phyloP scores from a whole-genome alignment of 2,113 vertebrate genomes.

The Calonectris borealis region DNA sequence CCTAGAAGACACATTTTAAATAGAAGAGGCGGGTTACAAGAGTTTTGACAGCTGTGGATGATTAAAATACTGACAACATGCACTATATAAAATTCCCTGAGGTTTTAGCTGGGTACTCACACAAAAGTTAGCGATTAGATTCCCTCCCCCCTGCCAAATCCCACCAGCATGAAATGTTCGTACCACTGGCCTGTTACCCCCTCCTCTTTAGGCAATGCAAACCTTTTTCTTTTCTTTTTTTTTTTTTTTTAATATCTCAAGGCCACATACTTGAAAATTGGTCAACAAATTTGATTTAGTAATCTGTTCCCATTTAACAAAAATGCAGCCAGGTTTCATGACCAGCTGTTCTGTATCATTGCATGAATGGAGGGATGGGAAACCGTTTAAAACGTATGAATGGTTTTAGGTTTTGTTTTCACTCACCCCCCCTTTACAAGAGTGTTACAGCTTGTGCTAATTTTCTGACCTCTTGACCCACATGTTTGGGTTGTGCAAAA shows the following conservation, averaged over 20 bases:
- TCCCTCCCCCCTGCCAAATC: constrained; percentile 40
- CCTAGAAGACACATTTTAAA: constrained; percentile 91
- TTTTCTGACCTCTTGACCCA: constrained; percentile 42
- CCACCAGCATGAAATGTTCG: constrained; percentile 46
- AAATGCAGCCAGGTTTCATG: constrained; percentile 51
- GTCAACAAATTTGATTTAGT: constrained; percentile 63
- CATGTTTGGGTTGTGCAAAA: background rate
- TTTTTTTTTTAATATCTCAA: constrained; percentile 19
- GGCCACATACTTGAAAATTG: constrained; percentile 61
- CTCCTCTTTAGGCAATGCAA: constrained; percentile 26
- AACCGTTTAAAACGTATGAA: constrained; percentile 45
- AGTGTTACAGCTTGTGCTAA: constrained; percentile 34
- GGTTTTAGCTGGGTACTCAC: constrained; percentile 79
- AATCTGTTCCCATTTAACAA: constrained; percentile 73
- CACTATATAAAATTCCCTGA: constrained; percentile 81
- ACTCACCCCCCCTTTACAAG: background rate
- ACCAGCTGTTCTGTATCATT: constrained; percentile 70
- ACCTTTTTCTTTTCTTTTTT: background rate
- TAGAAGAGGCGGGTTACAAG: constrained; percentile 87
- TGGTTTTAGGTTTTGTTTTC: constrained; percentile 26
- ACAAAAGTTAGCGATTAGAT: constrained; percentile 73
- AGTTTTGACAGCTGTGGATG: constrained; percentile 87
- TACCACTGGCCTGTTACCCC: constrained; percentile 1
- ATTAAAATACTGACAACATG: constrained; percentile 89
- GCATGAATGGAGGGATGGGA: constrained; percentile 1